A percentile compares a stretch with the other conserved stretches of the same genome.
Conservation (phyloP, 2,888 invertebrate genomes). For the Andrena minutula region DNA sequence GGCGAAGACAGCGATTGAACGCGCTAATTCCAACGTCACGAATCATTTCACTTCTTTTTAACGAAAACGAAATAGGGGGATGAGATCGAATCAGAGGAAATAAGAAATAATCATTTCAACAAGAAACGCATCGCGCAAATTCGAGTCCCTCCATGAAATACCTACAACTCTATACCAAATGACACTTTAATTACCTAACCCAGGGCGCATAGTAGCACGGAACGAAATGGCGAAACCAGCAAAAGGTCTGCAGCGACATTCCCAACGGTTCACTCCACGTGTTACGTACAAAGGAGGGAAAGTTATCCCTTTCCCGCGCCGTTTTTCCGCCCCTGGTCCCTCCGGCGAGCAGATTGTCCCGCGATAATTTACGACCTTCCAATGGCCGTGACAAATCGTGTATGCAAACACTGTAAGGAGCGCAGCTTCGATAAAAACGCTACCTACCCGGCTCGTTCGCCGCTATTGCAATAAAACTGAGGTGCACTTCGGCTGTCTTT, state of each 20-base stretch:
- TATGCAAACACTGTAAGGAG: slow-evolving; percentile 82
- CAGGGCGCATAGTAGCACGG: background rate
- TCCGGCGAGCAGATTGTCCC: slow-evolving; percentile 61
- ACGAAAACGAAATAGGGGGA: background rate
- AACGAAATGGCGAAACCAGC: background rate
- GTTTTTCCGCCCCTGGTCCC: slow-evolving; percentile 20
- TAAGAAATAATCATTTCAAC: no score
- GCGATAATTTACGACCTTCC: slow-evolving; percentile 81
- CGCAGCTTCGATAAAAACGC: slow-evolving; percentile 79
- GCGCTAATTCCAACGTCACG: background rate
- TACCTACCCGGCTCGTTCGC: slow-evolving; percentile 60
- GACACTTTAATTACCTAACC: background rate
- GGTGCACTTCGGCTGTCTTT: slow-evolving; percentile 71
- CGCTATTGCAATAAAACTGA: slow-evolving; percentile 81
- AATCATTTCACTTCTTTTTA: background rate
- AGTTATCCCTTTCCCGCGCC: slow-evolving; percentile 33
- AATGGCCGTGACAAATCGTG: slow-evolving; percentile 83
- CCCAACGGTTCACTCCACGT: background rate
- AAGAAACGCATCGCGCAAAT: no score
- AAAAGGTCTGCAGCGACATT: background rate
- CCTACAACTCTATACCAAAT: no score
- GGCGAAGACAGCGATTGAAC: background rate
- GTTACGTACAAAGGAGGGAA: slow-evolving; percentile 1
- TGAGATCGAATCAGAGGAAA: background rate
- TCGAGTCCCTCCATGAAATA: background rate